These are phyloP conservation scores for Hedychridium roseum DNA, from an alignment of 2,888 invertebrate species.

Conservation along the genomic window DNA sequence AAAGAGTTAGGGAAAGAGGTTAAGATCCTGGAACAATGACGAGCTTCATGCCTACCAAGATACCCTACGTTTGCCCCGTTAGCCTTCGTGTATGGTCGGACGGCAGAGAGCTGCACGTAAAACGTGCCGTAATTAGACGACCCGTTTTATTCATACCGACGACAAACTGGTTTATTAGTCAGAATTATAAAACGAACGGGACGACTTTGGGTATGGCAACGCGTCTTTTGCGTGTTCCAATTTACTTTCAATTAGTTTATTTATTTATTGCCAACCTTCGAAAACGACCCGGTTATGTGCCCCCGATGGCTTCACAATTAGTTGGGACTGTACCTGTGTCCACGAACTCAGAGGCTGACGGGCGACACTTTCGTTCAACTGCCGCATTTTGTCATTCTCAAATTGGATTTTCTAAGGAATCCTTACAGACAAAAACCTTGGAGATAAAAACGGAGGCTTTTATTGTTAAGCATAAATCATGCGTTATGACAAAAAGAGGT, in stretches of 20 bases:
- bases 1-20: too few species aligned
- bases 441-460: background rate
- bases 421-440: too few species aligned
- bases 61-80: too few species aligned
- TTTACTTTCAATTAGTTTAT: slow-evolving; percentile 40
- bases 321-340: slow-evolving; percentile 19
- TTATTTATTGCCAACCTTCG: slow-evolving; percentile 28
- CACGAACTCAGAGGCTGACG: too few species aligned
- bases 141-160: slow-evolving; percentile 23
- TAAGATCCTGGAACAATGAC: too few species aligned
- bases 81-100: background rate
- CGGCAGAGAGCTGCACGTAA: slow-evolving; percentile 22
- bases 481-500: too few species aligned
- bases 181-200: slow-evolving; percentile 31
- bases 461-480: slow-evolving; percentile 1
- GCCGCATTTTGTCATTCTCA: slow-evolving; percentile 10
- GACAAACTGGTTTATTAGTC: slow-evolving; percentile 32
- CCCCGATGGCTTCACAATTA: slow-evolving; percentile 17
- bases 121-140: slow-evolving; percentile 32
- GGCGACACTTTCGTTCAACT: slow-evolving; percentile 17
- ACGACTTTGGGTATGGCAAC: background rate
- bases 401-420: slow-evolving; percentile 20
- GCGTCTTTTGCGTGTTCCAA: slow-evolving; percentile 35
- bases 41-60: too few species aligned
- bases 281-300: background rate